Percentiles rank a stretch among this genome's conserved stretches.
Evolutionary conservation across 2,888 invertebrate species (phyloP).

Genomic region (Drosophila subquinaria): DNA sequence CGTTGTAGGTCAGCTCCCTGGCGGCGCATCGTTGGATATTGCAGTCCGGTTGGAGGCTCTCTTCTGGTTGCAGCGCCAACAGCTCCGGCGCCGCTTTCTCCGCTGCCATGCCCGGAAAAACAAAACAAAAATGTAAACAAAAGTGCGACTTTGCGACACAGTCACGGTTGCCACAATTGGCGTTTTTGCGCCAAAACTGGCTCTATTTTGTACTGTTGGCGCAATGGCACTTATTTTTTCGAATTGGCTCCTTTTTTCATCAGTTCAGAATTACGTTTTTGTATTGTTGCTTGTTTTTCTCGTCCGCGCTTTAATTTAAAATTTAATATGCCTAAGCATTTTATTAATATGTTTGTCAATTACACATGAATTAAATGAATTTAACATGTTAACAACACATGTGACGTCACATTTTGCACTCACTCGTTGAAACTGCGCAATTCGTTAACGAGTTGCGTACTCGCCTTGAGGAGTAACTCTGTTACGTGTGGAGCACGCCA

Average conservation of each 20-base stretch:
- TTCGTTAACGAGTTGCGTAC: not conserved
- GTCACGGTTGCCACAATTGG: no score
- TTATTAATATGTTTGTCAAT: not conserved
- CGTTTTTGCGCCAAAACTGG: no score
- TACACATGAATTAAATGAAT: not conserved
- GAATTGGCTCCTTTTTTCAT: no score
- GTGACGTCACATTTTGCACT: constrained; percentile 33
- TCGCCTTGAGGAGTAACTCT: constrained; percentile 28
- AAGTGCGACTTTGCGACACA: constrained; percentile 23
- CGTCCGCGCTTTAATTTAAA: no score
- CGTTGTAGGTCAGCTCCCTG: constrained; percentile 85
- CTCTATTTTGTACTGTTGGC: no score
- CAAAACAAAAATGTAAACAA: constrained; percentile 56
- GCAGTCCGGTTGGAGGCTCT: not conserved
- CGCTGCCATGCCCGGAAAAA: constrained; percentile 58
- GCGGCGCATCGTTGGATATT: constrained; percentile 48
- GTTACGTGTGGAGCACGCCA: constrained; percentile 4
- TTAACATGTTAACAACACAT: not conserved
- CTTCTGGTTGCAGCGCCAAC: constrained; percentile 48
- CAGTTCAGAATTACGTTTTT: no score
- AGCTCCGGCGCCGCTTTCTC: constrained; percentile 48
- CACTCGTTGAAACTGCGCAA: not conserved
- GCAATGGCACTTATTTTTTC: no score
- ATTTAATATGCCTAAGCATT: not conserved
- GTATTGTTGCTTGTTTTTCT: no score